Percentiles rank a stretch among this genome's conserved stretches.
Evolutionary conservation across 2,113 vertebrate species (phyloP).

Genomic region (Camelus dromedarius): DNA sequence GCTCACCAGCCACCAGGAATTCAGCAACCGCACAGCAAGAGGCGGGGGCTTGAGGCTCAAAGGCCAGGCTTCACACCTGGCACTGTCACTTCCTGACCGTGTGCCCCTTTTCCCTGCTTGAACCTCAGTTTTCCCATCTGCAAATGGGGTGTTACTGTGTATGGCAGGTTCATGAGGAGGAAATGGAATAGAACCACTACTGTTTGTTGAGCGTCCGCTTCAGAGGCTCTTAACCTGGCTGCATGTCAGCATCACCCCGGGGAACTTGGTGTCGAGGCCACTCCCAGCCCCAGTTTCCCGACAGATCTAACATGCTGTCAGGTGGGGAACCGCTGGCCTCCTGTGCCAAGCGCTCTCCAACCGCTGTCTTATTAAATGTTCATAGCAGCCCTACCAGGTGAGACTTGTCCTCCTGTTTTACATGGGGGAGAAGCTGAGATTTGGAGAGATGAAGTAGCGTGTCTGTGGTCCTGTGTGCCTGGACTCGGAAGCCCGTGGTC

Average conservation of each 20-base stretch:
- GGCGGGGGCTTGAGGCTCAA: neutral
- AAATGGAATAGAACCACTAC: neutral
- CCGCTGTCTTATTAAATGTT: neutral
- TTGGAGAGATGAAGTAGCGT: neutral
- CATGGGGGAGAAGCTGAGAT: neutral
- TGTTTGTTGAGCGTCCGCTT: neutral
- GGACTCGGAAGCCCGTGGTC: neutral
- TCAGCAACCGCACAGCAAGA: neutral
- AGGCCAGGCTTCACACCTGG: neutral
- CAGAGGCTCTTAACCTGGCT: neutral
- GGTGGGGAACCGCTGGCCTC: too few species aligned
- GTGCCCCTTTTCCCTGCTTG: neutral
- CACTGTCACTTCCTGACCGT: neutral
- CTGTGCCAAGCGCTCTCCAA: neutral
- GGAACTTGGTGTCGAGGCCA: neutral
- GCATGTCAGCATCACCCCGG: rapidly evolving
- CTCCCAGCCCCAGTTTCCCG: neutral
- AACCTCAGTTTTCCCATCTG: neutral
- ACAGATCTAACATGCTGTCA: neutral
- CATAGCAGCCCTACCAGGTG: neutral
- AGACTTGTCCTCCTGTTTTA: neutral
- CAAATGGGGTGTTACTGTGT: neutral
- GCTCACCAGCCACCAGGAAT: neutral
- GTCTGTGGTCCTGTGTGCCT: neutral
- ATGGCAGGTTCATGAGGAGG: neutral